A percentile compares a stretch with the other conserved stretches of the same genome.
These are phyloP conservation scores for Panorpa germanica DNA, from an alignment of 2,888 invertebrate genomes.

Conservation along the genomic window DNA sequence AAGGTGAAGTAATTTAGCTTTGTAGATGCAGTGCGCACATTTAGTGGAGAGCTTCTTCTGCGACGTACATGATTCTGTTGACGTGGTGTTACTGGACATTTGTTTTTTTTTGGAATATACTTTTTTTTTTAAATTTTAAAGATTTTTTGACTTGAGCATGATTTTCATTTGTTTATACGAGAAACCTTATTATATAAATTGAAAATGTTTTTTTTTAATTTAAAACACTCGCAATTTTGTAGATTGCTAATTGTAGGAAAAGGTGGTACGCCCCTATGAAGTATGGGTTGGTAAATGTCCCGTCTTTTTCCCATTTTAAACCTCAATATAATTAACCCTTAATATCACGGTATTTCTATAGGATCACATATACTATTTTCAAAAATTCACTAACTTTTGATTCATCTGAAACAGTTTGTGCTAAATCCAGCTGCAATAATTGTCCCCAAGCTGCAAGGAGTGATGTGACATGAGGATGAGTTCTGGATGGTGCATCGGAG, in stretches of 20 bases:
- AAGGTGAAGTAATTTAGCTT: too few species aligned
- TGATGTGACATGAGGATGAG: conserved; percentile 61
- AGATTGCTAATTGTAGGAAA: conserved; percentile 1
- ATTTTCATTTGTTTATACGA: too few species aligned
- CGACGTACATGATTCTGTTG: too few species aligned
- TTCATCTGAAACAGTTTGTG: conserved; percentile 36
- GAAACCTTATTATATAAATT: too few species aligned
- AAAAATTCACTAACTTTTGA: conserved; percentile 21
- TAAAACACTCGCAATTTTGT: too few species aligned
- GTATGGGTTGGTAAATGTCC: neutral
- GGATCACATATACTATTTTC: neutral
- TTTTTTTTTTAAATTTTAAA: too few species aligned
- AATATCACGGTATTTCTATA: neutral
- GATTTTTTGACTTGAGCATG: too few species aligned
- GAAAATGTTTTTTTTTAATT: too few species aligned
- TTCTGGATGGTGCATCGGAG: conserved; percentile 38
- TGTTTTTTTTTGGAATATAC: too few species aligned
- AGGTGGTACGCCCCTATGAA: conserved; percentile 1
- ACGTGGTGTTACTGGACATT: too few species aligned
- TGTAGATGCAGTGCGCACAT: too few species aligned
- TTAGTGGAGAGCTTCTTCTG: too few species aligned
- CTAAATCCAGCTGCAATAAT: conserved; percentile 50
- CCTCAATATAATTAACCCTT: neutral
- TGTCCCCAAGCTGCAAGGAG: conserved; percentile 67
- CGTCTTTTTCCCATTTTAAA: neutral